phyloP scores from a whole-genome alignment of 1,140 invertebrate genomes.

The Drosophila virilis region DNA sequence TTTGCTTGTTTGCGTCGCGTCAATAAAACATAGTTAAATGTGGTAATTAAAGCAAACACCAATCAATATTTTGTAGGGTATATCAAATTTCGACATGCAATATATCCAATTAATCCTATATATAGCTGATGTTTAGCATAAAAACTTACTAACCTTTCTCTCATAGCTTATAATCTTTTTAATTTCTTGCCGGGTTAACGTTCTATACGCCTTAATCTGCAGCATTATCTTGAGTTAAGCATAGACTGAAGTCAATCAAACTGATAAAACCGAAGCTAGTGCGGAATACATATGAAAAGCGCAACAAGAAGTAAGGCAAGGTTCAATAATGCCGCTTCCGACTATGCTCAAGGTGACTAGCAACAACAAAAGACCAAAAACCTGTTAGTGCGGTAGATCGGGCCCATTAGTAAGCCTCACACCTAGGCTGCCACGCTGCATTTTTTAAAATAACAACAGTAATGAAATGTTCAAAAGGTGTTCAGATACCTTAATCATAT shows the following conservation, averaged over 20 bases:
- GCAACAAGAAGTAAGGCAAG: constrained; percentile 62
- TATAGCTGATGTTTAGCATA: too few relatives aligned
- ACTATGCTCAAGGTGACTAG: constrained; percentile 26
- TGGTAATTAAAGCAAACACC: constrained; percentile 15
- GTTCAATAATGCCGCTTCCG: constrained; percentile 62
- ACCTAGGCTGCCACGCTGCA: constrained; percentile 60
- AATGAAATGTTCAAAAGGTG: background rate
- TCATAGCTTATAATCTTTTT: constrained; percentile 60
- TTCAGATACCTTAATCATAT: background rate
- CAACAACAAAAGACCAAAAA: constrained; percentile 45
- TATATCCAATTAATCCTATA: too few relatives aligned
- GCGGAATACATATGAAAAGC: constrained; percentile 32
- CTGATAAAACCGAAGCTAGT: constrained; percentile 51
- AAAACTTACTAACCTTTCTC: constrained; percentile 56
- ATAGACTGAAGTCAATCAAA: constrained; percentile 3
- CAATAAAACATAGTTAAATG: constrained; percentile 1
- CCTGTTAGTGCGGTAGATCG: constrained; percentile 56
- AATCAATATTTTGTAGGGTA: constrained; percentile 18
- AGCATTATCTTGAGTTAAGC: constrained; percentile 60
- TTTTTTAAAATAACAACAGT: constrained; percentile 39
- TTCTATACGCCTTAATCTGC: constrained; percentile 39
- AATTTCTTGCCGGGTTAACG: constrained; percentile 49
- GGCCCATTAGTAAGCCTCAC: constrained; percentile 4
- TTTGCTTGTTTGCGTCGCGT: constrained; percentile 22
- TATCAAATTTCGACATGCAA: background rate